Evolutionary conservation across 2,888 invertebrate species (phyloP), one percentile per base, ranked within the genome.

Genomic region (Nasonovia ribisnigri): DNA sequence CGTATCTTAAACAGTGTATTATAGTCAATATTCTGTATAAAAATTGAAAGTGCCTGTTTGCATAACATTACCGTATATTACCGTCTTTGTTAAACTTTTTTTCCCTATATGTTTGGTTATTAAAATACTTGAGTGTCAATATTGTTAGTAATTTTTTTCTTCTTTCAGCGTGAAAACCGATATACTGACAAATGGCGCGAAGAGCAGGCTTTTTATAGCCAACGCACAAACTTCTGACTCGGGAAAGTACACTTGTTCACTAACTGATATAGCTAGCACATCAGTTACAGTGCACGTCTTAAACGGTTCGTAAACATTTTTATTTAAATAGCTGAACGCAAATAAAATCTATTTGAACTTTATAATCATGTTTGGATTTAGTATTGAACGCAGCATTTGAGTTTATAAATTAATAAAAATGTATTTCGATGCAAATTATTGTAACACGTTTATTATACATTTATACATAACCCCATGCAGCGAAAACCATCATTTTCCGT

Each of bases 201-300:
- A 97, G 94, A 98, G 98, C 94, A 96, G 97, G 93, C 96, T 98
- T 94, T 98, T 97, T 96, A 97, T 98, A 95, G 98, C 98, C 94
- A 98, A 98, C 95, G 98, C 98, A 91, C 97, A 97, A 95, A 96
- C 97, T 95, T 97, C 97, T 94, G 98, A 98, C 95, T 97, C 97
- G 60, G 98, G 98, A 67, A 98, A 98, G 96, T 98, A 98, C 96
- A 97, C 97, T 94, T 98, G 98, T 95, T 96, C 97, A 67, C 96
- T 98, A 94, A 97, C 97, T 91, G 97, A 97, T 95, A 97, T 97
- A 94, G 97, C 97, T 43, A 97, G 97, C 86, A 96, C 96, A 94
- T 97, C 97, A 46, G 97, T 98, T 88, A 96, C 97, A 92, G 97
- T 98, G 92, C 98, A 98, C 96, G 97, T 98, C 92, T 96, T 98